Evolutionary conservation across 2,113 vertebrate genomes (phyloP).

Genomic region (Xenus cinereus): DNA sequence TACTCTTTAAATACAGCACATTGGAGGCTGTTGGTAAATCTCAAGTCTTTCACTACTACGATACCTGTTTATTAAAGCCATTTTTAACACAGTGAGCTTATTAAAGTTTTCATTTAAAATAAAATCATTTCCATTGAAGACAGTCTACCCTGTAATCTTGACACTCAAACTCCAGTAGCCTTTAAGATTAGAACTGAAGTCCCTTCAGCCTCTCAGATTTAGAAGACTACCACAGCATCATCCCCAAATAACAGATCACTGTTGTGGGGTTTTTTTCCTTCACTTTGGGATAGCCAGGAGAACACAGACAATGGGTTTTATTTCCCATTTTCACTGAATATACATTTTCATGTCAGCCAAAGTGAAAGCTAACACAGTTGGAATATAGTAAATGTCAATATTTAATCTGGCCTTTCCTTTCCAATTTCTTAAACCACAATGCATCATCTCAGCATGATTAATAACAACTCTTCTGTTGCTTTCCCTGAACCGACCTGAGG

Average conservation of each 20-base stretch:
- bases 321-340: constrained; percentile 34
- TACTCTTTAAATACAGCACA: not conserved
- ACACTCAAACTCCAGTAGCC: not conserved
- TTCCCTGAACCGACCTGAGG: constrained; percentile 25
- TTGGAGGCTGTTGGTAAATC: not conserved
- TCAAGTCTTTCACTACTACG: not conserved
- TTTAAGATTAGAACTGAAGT: not conserved
- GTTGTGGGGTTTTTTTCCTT: not conserved
- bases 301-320: not conserved
- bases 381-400: constrained; percentile 57
- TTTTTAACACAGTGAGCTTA: not conserved
- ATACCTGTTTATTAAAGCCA: not conserved
- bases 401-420: constrained; percentile 66
- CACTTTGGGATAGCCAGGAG: not conserved
- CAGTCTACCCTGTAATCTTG: not conserved
- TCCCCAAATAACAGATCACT: not conserved
- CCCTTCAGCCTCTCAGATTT: not conserved
- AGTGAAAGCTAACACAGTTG: constrained; percentile 58
- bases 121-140: not conserved
- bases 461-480: constrained; percentile 18
- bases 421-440: constrained; percentile 51
- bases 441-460: constrained; percentile 51
- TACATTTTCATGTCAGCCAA: constrained; percentile 39
- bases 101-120: not conserved
- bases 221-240: not conserved